These are phyloP conservation scores for Tenualosa ilisha DNA, from an alignment of 2,797 vertebrate genomes.

Conservation along the genomic window DNA sequence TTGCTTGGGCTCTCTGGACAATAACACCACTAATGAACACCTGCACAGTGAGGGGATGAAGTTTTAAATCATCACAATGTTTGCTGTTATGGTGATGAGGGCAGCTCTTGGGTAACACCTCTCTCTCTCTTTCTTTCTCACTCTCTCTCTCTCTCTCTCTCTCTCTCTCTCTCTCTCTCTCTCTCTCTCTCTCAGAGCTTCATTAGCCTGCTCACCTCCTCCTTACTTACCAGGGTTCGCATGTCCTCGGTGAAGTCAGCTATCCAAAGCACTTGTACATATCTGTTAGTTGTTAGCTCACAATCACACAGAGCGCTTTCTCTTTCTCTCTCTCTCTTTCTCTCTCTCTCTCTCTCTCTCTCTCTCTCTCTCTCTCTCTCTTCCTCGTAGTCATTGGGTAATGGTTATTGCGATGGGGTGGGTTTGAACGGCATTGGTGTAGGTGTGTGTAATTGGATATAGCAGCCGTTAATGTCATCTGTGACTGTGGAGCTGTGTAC, in stretches of 20 bases:
- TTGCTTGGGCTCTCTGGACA: conserved; percentile 8
- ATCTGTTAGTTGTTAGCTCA: background rate
- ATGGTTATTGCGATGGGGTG: background rate
- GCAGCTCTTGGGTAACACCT: background rate
- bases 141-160: background rate
- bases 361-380: too few relatives aligned
- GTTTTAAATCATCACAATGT: background rate
- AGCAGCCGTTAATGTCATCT: conserved; percentile 10
- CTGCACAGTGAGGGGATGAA: background rate
- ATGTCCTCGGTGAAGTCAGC: background rate
- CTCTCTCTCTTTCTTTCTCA: too few relatives aligned
- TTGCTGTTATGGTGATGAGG: background rate
- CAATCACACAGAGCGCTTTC: background rate
- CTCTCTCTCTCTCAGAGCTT: background rate
- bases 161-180: too few relatives aligned
- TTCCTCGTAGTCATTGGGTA: background rate
- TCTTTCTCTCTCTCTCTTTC: too few relatives aligned
- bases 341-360: too few relatives aligned
- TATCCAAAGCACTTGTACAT: background rate
- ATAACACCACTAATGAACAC: background rate
- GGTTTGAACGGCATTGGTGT: background rate
- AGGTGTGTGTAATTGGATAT: conserved; percentile 22
- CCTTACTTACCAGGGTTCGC: background rate
- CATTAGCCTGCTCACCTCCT: background rate
- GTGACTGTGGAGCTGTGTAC: conserved; percentile 14